Base-by-base conservation (phyloP, 2,888 invertebrate species). In the Beris chalybata region DNA sequence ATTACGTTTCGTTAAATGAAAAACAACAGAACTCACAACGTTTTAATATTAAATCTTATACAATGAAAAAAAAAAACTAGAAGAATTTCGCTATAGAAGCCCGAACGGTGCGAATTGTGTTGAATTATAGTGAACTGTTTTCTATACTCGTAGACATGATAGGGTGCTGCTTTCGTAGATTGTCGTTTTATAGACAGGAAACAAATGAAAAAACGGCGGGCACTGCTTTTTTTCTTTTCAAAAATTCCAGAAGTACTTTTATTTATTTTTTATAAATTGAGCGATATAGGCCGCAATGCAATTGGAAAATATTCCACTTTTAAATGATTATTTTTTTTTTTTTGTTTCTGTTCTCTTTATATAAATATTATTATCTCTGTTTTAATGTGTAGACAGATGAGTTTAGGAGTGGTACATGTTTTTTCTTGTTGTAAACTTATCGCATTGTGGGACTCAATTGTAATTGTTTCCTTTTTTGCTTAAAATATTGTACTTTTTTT, bases 171-270 rank as follows among this genome's bases (percentile, higher is more conserved):
- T 12, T 38, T 22, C 43, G 52, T 52, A 52, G 61, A 61, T 22
- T 22, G 22, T 1, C 22, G 22, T 22, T 22, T 22, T 22, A 22
- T 22, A 22, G n/a, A 50, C 30, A 45, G 31, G 31, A 31, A 31
- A 13, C n/a, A 9, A 38, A 44, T 22, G 50, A 61, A 59, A n/a
- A 15, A 30, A 9, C 44, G 45, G 58, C 47, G 5, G 1, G 15
- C 22, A 22, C 12, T 11, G 13, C 38, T 43, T 52, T 61, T 32
- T 61, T 38, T 22, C 22, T 22, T 15, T 38, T 52, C 30, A 61
- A 50, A 61, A 61, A 61, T 61, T 61, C 61, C 61, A 61, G n/a
- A 52, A 61, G 61, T 61, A 50, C 50, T 59, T 59, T 55, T 55
- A 15, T 12, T 48, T 22, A 43, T 56, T 38, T 56, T 22, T 5